A percentile compares a stretch with the other conserved stretches of the same genome.
Evolutionary conservation across 2,888 invertebrate species (phyloP).

Genomic region (Athalia rosae): DNA sequence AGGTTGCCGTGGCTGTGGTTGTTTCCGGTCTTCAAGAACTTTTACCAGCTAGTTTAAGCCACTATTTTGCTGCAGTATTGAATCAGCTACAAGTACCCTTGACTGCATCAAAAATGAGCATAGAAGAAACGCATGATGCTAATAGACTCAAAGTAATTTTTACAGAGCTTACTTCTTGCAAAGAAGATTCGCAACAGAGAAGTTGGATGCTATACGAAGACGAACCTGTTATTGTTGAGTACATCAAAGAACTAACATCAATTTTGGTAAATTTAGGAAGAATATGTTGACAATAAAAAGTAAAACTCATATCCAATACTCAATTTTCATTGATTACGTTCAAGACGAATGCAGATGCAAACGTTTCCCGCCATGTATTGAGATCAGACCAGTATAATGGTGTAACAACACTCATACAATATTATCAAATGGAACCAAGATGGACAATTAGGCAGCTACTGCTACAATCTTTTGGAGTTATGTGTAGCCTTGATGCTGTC

Average conservation of each 20-base stretch:
- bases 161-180: slow-evolving; percentile 89
- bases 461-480: slow-evolving; percentile 89
- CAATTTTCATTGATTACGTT: slow-evolving; percentile 58
- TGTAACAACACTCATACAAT: slow-evolving; percentile 89
- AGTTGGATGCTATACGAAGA: slow-evolving; percentile 98
- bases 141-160: slow-evolving; percentile 88
- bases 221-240: slow-evolving; percentile 90
- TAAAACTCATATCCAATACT: background rate
- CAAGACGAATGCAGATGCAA: slow-evolving; percentile 93
- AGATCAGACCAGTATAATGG: slow-evolving; percentile 89
- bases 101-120: slow-evolving; percentile 79
- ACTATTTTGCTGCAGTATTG: slow-evolving; percentile 76
- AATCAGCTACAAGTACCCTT: slow-evolving; percentile 79
- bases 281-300: no score
- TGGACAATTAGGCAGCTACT: slow-evolving; percentile 90
- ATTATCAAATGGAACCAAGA: slow-evolving; percentile 96
- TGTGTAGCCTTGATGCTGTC: slow-evolving; percentile 89
- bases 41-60: slow-evolving; percentile 78
- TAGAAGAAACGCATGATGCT: slow-evolving; percentile 90
- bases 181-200: slow-evolving; percentile 95
- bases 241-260: slow-evolving; percentile 87
- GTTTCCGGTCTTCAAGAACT: slow-evolving; percentile 77
- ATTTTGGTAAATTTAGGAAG: slow-evolving; percentile 80
- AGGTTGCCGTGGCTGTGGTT: slow-evolving; percentile 88
- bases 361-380: slow-evolving; percentile 89